Evolutionary conservation across 2,888 invertebrate species (phyloP).

Genomic region (Ennomos erosarius): DNA sequence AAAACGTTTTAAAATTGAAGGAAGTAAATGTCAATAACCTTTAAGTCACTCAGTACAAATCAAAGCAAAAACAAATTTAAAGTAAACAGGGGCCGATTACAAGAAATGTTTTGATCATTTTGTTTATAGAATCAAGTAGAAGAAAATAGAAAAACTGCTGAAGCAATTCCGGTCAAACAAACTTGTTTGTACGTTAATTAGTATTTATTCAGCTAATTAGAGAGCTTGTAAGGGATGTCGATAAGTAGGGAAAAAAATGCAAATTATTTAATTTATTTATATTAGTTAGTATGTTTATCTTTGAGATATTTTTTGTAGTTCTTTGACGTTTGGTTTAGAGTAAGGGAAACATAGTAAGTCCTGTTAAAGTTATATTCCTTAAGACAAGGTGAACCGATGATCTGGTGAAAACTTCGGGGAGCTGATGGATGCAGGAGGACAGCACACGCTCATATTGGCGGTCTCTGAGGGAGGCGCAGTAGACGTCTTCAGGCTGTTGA

Average conservation of each 20-base stretch:
- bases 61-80: slow-evolving; percentile 1
- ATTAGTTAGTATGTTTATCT: background rate
- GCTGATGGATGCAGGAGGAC: too few species aligned
- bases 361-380: background rate
- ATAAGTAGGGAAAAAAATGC: slow-evolving; percentile 11
- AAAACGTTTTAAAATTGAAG: too few species aligned
- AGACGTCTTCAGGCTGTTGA: too few species aligned
- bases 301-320: background rate
- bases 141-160: slow-evolving; percentile 7
- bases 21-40: too few species aligned
- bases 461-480: too few species aligned
- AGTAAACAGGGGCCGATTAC: background rate
- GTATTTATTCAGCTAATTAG: slow-evolving; percentile 35
- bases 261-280: slow-evolving; percentile 15
- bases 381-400: background rate
- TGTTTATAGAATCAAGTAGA: slow-evolving; percentile 4
- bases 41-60: too few species aligned
- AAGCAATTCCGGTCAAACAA: slow-evolving; percentile 9
- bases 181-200: slow-evolving; percentile 24
- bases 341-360: too few species aligned
- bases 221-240: slow-evolving; percentile 10
- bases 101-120: slow-evolving; percentile 7
- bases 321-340: background rate
- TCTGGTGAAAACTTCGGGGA: too few species aligned
- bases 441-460: too few species aligned